Conservation (phyloP, 2,797 vertebrate genomes). For the Crenuchus spilurus region DNA sequence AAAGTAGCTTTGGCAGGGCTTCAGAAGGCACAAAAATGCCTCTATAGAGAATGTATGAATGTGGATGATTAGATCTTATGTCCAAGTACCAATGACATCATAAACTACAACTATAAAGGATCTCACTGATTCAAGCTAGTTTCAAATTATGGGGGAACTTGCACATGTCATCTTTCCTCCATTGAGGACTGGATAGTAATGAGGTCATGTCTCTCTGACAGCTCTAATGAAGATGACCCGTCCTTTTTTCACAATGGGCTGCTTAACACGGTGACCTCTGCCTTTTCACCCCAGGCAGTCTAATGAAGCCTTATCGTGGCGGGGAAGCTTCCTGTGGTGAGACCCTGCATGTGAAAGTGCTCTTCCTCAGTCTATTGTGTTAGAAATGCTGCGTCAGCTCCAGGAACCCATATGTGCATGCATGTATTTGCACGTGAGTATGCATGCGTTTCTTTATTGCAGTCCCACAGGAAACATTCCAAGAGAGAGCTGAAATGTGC, state of each 20-base stretch:
- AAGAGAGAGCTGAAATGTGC: slow-evolving; percentile 5
- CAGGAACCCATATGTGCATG: slow-evolving; percentile 41
- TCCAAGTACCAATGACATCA: slow-evolving; percentile 49
- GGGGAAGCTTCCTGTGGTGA: slow-evolving; percentile 65
- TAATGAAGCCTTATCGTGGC: slow-evolving; percentile 64
- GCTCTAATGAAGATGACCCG: slow-evolving; percentile 11
- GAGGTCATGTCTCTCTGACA: slow-evolving; percentile 25
- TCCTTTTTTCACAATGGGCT: slow-evolving; percentile 36
- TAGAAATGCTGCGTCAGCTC: slow-evolving; percentile 58
- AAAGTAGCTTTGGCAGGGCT: too few relatives aligned
- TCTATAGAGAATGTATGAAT: slow-evolving; percentile 12
- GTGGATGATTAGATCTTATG: slow-evolving; percentile 45
- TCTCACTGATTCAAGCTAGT: slow-evolving; percentile 12
- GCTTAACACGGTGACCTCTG: slow-evolving; percentile 28
- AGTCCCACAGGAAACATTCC: neutral
- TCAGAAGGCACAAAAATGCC: slow-evolving; percentile 8
- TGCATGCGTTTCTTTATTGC: slow-evolving; percentile 2
- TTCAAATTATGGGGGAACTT: neutral
- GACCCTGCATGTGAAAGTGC: slow-evolving; percentile 44
- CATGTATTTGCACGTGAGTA: slow-evolving; percentile 28
- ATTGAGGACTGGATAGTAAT: slow-evolving; percentile 10
- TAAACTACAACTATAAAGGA: slow-evolving; percentile 17
- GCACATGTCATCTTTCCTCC: slow-evolving; percentile 22
- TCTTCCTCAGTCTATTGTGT: slow-evolving; percentile 59
- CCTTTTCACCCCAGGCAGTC: slow-evolving; percentile 29